Conservation (phyloP, 1,140 invertebrate genomes). For the Papilio polyxenes region DNA sequence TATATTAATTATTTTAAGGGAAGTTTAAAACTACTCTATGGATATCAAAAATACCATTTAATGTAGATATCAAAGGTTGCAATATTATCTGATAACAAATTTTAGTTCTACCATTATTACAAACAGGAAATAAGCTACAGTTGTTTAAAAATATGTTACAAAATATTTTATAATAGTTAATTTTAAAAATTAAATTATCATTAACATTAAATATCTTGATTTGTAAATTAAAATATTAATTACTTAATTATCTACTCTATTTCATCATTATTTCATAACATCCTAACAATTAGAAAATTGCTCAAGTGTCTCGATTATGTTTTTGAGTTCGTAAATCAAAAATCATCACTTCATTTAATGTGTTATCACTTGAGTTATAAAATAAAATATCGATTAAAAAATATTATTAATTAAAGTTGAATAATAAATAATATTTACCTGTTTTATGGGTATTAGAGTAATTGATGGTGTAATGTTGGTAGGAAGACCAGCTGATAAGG, state of each 20-base stretch:
- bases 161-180: background rate
- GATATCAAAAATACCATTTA: background rate
- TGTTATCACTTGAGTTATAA: too few relatives aligned
- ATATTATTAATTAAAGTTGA: too few relatives aligned
- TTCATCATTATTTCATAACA: background rate
- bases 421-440: constrained; percentile 75
- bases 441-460: constrained; percentile 91
- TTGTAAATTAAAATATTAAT: background rate
- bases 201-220: background rate
- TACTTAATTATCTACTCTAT: background rate
- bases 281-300: background rate
- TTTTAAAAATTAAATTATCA: background rate
- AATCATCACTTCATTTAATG: background rate
- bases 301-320: background rate
- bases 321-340: background rate
- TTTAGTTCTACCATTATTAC: background rate
- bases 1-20: background rate
- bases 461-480: constrained; percentile 89
- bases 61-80: background rate
- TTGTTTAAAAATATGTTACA: background rate
- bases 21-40: background rate
- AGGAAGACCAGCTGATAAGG: constrained; percentile 76
- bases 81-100: background rate
- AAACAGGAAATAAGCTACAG: background rate
- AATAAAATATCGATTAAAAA: too few relatives aligned